A percentile compares a stretch with the other conserved stretches of the same genome.
phyloP scores from a whole-genome alignment of 2,797 vertebrate genomes.

The Centropyge bicolor region DNA sequence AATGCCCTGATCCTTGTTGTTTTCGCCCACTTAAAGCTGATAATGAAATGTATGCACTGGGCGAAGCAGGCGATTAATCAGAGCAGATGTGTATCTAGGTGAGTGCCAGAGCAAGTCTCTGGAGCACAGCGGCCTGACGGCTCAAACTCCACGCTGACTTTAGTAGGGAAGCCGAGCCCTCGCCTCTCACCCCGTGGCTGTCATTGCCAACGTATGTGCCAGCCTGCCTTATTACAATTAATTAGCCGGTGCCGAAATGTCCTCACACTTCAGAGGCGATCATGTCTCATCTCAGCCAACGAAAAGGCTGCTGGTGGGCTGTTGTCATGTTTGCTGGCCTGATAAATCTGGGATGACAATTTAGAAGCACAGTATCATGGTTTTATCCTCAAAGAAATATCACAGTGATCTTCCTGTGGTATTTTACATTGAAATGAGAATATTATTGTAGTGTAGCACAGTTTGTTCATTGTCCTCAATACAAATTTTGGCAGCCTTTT shows the following conservation, averaged over 20 bases:
- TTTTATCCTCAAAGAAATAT: constrained; percentile 25
- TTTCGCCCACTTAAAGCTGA: constrained; percentile 81
- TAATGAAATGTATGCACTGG: constrained; percentile 83
- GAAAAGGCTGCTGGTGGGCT: constrained; percentile 73
- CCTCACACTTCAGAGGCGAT: constrained; percentile 80
- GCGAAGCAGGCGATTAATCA: constrained; percentile 83
- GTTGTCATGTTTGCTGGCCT: constrained; percentile 67
- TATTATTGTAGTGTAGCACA: background rate
- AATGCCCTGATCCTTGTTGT: constrained; percentile 71
- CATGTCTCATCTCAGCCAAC: constrained; percentile 65
- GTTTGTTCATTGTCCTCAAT: background rate
- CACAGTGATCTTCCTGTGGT: constrained; percentile 4
- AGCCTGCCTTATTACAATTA: constrained; percentile 83
- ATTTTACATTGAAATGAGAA: constrained; percentile 1
- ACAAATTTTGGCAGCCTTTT: background rate
- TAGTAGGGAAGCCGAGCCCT: constrained; percentile 42
- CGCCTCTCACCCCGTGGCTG: constrained; percentile 70
- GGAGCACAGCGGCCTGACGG: constrained; percentile 64
- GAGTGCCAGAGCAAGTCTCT: constrained; percentile 78
- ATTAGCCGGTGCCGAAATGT: constrained; percentile 81
- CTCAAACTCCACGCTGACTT: constrained; percentile 63
- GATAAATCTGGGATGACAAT: constrained; percentile 72
- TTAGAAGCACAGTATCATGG: constrained; percentile 34
- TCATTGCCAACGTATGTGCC: constrained; percentile 70
- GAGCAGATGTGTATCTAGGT: constrained; percentile 86